Base-by-base conservation (phyloP, 2,113 vertebrate species). In the Coregonus clupeaformis region DNA sequence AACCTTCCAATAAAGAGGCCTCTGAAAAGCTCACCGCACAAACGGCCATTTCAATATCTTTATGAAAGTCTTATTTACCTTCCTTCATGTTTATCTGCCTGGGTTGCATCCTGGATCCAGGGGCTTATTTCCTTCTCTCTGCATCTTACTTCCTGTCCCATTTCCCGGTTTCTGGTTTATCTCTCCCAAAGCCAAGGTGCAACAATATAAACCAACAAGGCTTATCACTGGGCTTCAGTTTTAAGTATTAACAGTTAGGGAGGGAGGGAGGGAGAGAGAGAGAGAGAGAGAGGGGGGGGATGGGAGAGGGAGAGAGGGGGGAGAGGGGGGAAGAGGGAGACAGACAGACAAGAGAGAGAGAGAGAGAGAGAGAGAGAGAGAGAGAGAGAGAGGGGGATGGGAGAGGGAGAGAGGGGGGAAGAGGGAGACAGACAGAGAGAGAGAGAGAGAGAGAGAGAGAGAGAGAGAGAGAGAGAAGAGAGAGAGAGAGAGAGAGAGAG, bases 31-130 rank as follows among this genome's bases (percentile, higher is more conserved):
- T 16, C 32, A 52, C 12, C 4, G 16, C 49, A 52, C 13, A 47
- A 63, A 74, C 29, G 66, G 75, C 79, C 73, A 49, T 64, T 80
- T 60, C 20, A 68, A 82, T 83, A 32, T 20, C 83, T 42, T 66
- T 77, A 82, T 75, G 59, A 27, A 69, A 73, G 32, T 63, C 16
- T 4, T 49, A 77, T 73, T 82, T 42, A 77, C 73, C 64, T 60
- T 77, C 27, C 36, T 76, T 32, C 66, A 68, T 83, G 76, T 86
- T 87, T 84, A 85, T 89, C 85, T 83, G 73, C 24, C 67, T 79
- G 32, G 4, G 73, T 25, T 1, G 59, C 73, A 71, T 68, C 80
- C 68, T 64, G 67, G 78, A 82, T 82, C 74, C 65, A 18, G 32
- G 52, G 9, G 36, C 9, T 42, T 42, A 42, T 42, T 83, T 79